A percentile compares a stretch with the other conserved stretches of the same genome.
phyloP scores from a whole-genome alignment of 2,888 invertebrate genomes.

The Trichacis sp. region DNA sequence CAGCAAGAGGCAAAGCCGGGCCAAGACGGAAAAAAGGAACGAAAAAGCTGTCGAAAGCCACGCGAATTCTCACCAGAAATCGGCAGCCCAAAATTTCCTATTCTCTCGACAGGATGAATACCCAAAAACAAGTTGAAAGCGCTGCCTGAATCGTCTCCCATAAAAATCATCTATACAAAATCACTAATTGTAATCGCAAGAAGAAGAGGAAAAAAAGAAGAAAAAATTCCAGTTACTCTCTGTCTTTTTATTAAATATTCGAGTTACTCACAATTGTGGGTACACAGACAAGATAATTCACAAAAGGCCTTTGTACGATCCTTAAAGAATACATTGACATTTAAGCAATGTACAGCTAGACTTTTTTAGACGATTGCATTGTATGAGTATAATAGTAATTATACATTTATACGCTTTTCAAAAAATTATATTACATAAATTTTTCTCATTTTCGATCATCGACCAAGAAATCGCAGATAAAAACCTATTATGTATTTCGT shows the following conservation, averaged over 20 bases:
- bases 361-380: slow-evolving; percentile 11
- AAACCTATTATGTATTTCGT: too few species aligned
- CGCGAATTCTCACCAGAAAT: background rate
- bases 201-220: too few species aligned
- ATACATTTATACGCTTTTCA: slow-evolving; percentile 5
- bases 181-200: too few species aligned
- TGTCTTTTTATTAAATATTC: slow-evolving; percentile 39
- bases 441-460: slow-evolving; percentile 29
- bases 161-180: too few species aligned
- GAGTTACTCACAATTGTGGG: slow-evolving; percentile 32
- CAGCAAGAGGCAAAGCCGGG: background rate
- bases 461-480: slow-evolving; percentile 43
- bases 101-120: background rate
- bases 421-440: slow-evolving; percentile 13
- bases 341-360: slow-evolving; percentile 38
- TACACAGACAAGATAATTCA: slow-evolving; percentile 38
- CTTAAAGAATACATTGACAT: slow-evolving; percentile 41
- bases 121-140: background rate
- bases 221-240: slow-evolving; percentile 12
- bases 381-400: background rate
- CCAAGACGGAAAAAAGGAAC: background rate
- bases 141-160: too few species aligned
- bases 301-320: slow-evolving; percentile 40
- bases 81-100: background rate
- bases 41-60: background rate